Evolutionary conservation across 2,888 invertebrate genomes (phyloP).

Genomic region (Malthinus flaveolus): DNA sequence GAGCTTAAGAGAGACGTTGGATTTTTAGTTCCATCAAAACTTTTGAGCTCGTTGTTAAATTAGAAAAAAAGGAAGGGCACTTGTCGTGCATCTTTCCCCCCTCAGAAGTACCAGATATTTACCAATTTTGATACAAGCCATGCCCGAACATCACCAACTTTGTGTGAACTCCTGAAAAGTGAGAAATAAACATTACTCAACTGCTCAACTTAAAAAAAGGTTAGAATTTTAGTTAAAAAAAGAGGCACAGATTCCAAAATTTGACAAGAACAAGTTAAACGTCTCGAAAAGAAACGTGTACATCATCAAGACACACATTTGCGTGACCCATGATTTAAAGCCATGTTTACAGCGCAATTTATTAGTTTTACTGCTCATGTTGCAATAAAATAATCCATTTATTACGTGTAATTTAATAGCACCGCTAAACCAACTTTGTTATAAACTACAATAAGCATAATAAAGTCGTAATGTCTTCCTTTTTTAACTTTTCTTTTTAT

Average conservation of each 20-base stretch:
- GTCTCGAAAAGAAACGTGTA: conserved; percentile 29
- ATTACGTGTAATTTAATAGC: conserved; percentile 46
- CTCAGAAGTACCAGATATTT: too few relatives aligned
- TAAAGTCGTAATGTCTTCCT: conserved; percentile 9
- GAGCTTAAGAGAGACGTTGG: too few relatives aligned
- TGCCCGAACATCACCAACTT: neutral
- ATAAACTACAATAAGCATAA: conserved; percentile 25
- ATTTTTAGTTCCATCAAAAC: too few relatives aligned
- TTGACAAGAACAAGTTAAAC: conserved; percentile 20
- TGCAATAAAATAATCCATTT: conserved; percentile 49
- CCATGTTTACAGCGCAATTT: conserved; percentile 46
- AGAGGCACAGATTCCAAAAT: neutral
- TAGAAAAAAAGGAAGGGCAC: too few relatives aligned
- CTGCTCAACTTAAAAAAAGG: too few relatives aligned
- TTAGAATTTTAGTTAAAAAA: too few relatives aligned
- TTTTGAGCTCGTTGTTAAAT: too few relatives aligned
- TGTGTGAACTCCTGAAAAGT: neutral
- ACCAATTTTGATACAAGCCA: too few relatives aligned
- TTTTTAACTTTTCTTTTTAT: neutral
- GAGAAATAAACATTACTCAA: neutral
- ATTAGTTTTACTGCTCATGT: conserved; percentile 47
- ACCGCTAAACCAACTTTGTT: conserved; percentile 40
- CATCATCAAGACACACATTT: conserved; percentile 37
- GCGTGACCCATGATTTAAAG: conserved; percentile 43
- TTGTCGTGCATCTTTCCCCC: too few relatives aligned